Base-by-base conservation (phyloP, 2,888 invertebrate species). In the Callinectes sapidus region DNA sequence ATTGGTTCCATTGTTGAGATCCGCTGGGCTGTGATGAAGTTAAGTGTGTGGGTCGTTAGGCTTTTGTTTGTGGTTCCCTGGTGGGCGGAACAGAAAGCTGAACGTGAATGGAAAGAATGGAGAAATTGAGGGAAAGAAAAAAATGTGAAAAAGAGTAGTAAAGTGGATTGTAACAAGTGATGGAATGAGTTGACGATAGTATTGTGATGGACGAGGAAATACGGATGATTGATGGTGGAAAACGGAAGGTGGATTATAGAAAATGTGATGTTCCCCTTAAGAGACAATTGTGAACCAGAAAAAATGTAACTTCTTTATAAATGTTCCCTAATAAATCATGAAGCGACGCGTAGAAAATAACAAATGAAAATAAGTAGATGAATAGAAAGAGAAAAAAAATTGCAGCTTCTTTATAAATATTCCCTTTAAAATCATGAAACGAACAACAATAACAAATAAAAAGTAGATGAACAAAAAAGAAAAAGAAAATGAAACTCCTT, bases 1-100 rank as follows among this genome's bases (percentile, higher is more conserved):
- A 81, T 81, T 81, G 81, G 35, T 35, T 81, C 81, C 81, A 81
- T 81, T 81, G 81, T 81, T 61, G 35, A 32, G 81, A 81, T 0
- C 16, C 35, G 81, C 81, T 81, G 35, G 35, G 14, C 81, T 81
- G 35, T 3, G 81, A 18, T 81, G 81, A 81, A 35, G 35, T 81
- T 16, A 18, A 35, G 81, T 35, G 81, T 35, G 81, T 81, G 81
- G 3, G 35, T 81, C 35, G 35, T 3, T 5, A 32, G 14, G 14
- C 81, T n/a, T 81, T 81, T 81, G 81, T 81, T 32, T 35, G 16
- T 81, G 35, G 81, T 35, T 32, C 32, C 32, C 81, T 35, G n/a
- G 81, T 35, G 81, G 32, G 2, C 35, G 81, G 18, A 81, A 81
- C 81, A 2, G 81, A 81, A 48, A 71, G 13, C 18, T 35, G 35